These are phyloP conservation scores for Mus spretus DNA, from an alignment of 2,797 vertebrate species.

Conservation along the genomic window DNA sequence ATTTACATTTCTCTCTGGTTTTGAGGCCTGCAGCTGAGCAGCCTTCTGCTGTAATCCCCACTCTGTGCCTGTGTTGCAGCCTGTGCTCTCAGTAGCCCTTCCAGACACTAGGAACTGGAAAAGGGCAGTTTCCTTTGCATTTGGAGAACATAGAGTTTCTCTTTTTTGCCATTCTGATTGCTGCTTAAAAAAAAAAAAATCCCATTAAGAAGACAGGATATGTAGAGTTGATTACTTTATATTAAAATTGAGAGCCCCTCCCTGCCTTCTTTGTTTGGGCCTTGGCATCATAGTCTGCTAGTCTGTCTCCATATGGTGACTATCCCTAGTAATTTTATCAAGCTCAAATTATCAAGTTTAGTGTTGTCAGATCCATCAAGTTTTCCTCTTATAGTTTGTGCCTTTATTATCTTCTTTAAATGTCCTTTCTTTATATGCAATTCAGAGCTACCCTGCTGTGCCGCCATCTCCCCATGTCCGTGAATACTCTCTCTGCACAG, in stretches of 20 bases:
- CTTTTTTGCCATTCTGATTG: neutral
- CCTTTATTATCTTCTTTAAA: neutral
- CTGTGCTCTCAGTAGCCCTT: neutral
- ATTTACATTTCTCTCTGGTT: neutral
- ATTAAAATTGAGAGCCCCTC: neutral
- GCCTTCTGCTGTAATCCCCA: too few relatives aligned
- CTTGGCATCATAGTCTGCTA: conserved; percentile 6
- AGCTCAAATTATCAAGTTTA: neutral
- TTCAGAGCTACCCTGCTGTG: neutral
- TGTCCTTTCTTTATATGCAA: neutral
- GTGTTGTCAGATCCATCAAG: conserved; percentile 7
- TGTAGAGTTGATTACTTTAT: neutral
- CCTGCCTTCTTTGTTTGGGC: neutral
- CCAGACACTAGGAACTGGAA: neutral
- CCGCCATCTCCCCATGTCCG: neutral
- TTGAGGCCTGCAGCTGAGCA: neutral
- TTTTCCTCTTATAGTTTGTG: neutral
- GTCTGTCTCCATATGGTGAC: neutral
- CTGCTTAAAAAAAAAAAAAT: neutral
- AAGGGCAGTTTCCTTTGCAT: neutral
- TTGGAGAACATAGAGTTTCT: neutral
- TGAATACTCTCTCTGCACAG: neutral
- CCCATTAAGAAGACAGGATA: conserved; percentile 7
- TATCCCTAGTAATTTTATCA: conserved; percentile 2
- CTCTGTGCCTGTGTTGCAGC: neutral